A percentile compares a stretch with the other conserved stretches of the same genome.
Evolutionary conservation across 2,113 vertebrate species (phyloP).

Genomic region (Thryonomys swinderianus): DNA sequence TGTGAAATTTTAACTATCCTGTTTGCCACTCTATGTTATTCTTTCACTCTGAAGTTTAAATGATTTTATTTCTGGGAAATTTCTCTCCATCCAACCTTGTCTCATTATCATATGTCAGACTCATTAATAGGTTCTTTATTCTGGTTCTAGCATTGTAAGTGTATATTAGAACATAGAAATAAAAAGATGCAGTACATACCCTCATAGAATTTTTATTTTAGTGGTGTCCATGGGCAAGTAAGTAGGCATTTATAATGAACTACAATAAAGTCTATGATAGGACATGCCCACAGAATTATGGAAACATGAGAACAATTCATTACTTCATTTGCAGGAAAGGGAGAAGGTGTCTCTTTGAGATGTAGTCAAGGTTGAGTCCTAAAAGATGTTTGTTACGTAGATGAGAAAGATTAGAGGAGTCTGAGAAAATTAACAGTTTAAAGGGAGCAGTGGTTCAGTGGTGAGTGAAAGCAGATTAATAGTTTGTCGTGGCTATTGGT

Average conservation of each 20-base stretch:
- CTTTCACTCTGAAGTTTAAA: constrained; percentile 20
- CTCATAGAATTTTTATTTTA: constrained; percentile 4
- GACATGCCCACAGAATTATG: not conserved
- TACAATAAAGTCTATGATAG: not conserved
- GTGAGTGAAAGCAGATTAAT: not conserved
- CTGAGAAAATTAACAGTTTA: not conserved
- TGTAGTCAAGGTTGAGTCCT: not conserved
- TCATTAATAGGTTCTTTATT: not conserved
- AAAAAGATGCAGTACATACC: not conserved
- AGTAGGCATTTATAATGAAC: not conserved
- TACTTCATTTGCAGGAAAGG: not conserved
- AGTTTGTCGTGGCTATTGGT: not conserved
- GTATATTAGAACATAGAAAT: not conserved
- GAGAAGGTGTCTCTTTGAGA: not conserved
- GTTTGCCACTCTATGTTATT: not conserved
- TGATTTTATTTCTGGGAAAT: constrained; percentile 21
- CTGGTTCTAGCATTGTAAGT: not conserved
- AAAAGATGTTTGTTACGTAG: not conserved
- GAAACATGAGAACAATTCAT: not conserved
- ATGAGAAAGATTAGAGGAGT: not conserved
- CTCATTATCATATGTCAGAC: not conserved
- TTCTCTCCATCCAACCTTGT: not conserved
- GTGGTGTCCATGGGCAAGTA: not conserved
- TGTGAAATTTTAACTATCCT: not conserved
- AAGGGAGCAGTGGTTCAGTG: not conserved